A percentile compares a stretch with the other conserved stretches of the same genome.
These are phyloP conservation scores for Drosophila paulistorum DNA, from an alignment of 1,140 invertebrate species.

Conservation along the genomic window DNA sequence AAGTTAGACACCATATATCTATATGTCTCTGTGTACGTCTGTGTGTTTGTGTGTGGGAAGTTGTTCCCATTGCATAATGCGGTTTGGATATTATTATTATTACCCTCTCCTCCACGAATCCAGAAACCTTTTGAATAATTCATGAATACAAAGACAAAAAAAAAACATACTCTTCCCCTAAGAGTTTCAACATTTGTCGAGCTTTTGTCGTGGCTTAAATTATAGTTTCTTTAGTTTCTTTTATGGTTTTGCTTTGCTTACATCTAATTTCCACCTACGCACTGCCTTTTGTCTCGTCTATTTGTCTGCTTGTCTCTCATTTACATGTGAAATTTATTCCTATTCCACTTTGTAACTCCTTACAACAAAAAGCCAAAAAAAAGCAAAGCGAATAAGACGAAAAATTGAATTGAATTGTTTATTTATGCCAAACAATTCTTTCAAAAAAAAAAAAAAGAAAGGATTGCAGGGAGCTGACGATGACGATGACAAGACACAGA, in stretches of 20 bases:
- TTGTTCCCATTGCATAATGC: slow-evolving; percentile 61
- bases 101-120: neutral
- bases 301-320: slow-evolving; percentile 38
- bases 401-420: slow-evolving; percentile 79
- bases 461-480: slow-evolving; percentile 48
- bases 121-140: slow-evolving; percentile 67
- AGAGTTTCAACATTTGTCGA: slow-evolving; percentile 37
- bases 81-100: slow-evolving; percentile 65
- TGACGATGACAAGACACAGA: slow-evolving; percentile 24
- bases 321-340: slow-evolving; percentile 75
- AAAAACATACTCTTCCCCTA: slow-evolving; percentile 40
- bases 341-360: slow-evolving; percentile 61
- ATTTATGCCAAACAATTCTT: slow-evolving; percentile 70
- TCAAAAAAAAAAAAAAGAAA: slow-evolving; percentile 26
- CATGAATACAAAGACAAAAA: slow-evolving; percentile 36
- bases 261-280: slow-evolving; percentile 75
- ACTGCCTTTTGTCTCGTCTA: slow-evolving; percentile 25
- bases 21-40: slow-evolving; percentile 11
- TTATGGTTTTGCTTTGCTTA: slow-evolving; percentile 27
- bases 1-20: slow-evolving; percentile 27
- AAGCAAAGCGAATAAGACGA: slow-evolving; percentile 41
- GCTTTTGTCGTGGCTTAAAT: slow-evolving; percentile 43
- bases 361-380: slow-evolving; percentile 46
- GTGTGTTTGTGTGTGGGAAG: slow-evolving; percentile 34
- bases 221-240: slow-evolving; percentile 54